Evolutionary conservation across 2,797 vertebrate species (phyloP).

Genomic region (Denticeps clupeoides): DNA sequence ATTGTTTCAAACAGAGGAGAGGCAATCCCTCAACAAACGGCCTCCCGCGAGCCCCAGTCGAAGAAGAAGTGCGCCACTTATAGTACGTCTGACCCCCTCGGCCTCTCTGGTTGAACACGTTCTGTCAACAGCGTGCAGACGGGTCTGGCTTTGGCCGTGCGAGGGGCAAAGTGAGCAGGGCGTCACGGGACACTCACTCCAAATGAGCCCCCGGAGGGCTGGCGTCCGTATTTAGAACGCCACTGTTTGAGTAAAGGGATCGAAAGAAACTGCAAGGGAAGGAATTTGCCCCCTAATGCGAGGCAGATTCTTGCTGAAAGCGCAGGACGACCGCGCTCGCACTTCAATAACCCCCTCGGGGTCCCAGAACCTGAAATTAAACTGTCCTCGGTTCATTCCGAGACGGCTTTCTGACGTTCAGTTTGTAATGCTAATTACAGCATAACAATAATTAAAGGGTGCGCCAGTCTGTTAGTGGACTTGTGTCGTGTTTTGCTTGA

Average conservation of each 20-base stretch:
- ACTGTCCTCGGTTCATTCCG: too few relatives aligned
- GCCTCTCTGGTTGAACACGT: not conserved
- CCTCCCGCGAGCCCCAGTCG: not conserved
- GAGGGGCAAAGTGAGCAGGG: not conserved
- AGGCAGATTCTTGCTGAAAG: too few relatives aligned
- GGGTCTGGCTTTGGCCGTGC: not conserved
- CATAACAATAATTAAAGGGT: too few relatives aligned
- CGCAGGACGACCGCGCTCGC: too few relatives aligned
- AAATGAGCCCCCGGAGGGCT: conserved; percentile 10
- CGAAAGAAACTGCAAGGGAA: conserved; percentile 16
- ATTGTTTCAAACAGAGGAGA: conserved; percentile 30
- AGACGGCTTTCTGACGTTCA: too few relatives aligned
- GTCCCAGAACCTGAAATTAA: too few relatives aligned
- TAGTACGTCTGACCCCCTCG: not conserved
- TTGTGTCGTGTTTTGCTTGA: too few relatives aligned
- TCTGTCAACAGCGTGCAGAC: conserved; percentile 14
- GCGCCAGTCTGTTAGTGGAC: too few relatives aligned
- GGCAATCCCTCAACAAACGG: too few relatives aligned
- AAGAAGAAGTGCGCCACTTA: not conserved
- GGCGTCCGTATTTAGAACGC: conserved; percentile 12
- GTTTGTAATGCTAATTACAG: too few relatives aligned
- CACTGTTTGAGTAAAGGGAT: conserved; percentile 16
- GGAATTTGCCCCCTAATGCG: conserved; percentile 2
- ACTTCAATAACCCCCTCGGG: too few relatives aligned
- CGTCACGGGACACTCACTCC: not conserved